These are phyloP conservation scores for Varroa destructor DNA, from an alignment of 1,140 invertebrate species.

Conservation along the genomic window DNA sequence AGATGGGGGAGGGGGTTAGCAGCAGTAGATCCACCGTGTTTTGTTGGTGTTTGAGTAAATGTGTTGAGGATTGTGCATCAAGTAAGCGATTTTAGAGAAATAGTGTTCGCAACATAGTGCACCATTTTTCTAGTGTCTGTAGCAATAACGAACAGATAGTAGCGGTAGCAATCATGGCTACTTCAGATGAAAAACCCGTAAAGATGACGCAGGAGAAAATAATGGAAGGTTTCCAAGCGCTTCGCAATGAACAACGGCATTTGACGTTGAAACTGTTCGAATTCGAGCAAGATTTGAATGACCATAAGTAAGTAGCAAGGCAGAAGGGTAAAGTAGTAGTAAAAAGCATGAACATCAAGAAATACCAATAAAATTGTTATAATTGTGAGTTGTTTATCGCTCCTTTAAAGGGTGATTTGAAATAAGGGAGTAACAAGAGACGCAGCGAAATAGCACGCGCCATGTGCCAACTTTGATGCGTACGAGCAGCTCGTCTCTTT, in stretches of 20 bases:
- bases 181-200: background rate
- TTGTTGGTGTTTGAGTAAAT: too few relatives aligned
- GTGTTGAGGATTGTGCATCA: too few relatives aligned
- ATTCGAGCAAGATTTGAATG: slow-evolving; percentile 78
- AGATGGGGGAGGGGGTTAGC: too few relatives aligned
- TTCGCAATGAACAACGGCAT: slow-evolving; percentile 70
- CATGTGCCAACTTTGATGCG: too few relatives aligned
- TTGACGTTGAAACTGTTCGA: slow-evolving; percentile 73
- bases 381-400: background rate
- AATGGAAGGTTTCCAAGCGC: slow-evolving; percentile 64
- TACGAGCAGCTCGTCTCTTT: too few relatives aligned
- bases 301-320: slow-evolving; percentile 66
- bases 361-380: background rate
- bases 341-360: background rate
- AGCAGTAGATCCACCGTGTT: too few relatives aligned
- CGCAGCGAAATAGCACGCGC: too few relatives aligned
- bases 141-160: too few relatives aligned
- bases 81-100: too few relatives aligned
- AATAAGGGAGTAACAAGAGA: background rate
- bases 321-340: background rate
- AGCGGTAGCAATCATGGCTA: too few relatives aligned
- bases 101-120: too few relatives aligned
- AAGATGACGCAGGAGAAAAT: slow-evolving; percentile 56
- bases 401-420: background rate
- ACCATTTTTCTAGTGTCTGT: too few relatives aligned